Conservation (phyloP, 2,888 invertebrate species). For the Athalia circularis region DNA sequence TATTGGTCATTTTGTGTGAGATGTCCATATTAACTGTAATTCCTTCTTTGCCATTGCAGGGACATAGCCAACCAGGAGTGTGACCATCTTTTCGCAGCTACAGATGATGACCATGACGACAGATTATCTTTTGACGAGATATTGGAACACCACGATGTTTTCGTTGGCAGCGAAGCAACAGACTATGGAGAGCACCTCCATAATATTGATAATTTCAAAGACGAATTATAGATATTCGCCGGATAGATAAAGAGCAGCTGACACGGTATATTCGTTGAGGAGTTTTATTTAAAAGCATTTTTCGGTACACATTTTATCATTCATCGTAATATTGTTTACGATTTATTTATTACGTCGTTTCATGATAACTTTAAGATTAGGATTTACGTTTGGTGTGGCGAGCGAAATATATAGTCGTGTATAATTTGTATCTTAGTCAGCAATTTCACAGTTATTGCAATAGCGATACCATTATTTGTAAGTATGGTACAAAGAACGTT, state of each 20-base stretch:
- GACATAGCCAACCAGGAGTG: conserved; percentile 94
- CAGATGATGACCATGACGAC: conserved; percentile 91
- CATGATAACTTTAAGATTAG: not conserved
- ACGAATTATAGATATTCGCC: conserved; percentile 79
- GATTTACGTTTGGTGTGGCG: too few species aligned
- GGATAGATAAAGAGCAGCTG: not conserved
- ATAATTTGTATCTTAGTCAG: too few species aligned
- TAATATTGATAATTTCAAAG: conserved; percentile 85
- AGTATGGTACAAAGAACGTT: too few species aligned
- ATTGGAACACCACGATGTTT: conserved; percentile 88
- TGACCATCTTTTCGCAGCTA: conserved; percentile 89
- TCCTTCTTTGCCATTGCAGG: conserved; percentile 71
- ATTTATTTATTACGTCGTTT: not conserved
- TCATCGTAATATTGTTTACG: conserved; percentile 1
- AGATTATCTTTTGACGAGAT: conserved; percentile 88
- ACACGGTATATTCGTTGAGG: not conserved
- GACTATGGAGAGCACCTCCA: conserved; percentile 91
- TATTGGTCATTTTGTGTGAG: not conserved
- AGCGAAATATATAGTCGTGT: too few species aligned
- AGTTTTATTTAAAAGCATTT: conserved; percentile 1
- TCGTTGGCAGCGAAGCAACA: conserved; percentile 95
- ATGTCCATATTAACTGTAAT: not conserved
- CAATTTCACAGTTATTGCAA: too few species aligned
- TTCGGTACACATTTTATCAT: too few species aligned
- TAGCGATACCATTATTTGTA: too few species aligned